Percentiles rank a stretch among this genome's conserved stretches.
These are phyloP conservation scores for Mycetomoellerius zeteki DNA, from an alignment of 1,140 invertebrate species.

Conservation along the genomic window DNA sequence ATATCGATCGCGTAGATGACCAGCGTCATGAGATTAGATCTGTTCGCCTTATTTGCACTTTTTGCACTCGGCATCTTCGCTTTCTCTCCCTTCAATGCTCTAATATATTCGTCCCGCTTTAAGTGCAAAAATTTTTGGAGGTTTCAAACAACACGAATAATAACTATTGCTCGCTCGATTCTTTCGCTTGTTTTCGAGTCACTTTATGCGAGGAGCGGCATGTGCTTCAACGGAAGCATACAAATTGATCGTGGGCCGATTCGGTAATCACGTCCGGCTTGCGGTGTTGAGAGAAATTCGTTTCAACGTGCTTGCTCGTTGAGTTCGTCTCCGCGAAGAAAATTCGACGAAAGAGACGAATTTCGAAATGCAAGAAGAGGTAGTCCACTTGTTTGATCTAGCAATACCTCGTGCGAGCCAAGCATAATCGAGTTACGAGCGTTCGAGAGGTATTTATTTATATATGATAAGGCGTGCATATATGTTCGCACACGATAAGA, in stretches of 20 bases:
- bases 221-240: background rate
- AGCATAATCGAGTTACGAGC: background rate
- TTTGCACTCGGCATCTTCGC: too few species aligned
- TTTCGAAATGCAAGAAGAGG: background rate
- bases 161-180: background rate
- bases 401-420: background rate
- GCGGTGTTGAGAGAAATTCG: background rate
- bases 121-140: too few species aligned
- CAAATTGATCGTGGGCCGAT: background rate
- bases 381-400: slow-evolving; percentile 3
- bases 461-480: slow-evolving; percentile 4
- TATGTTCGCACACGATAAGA: slow-evolving; percentile 11
- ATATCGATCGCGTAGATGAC: background rate
- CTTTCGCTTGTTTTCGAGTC: background rate
- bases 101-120: too few species aligned
- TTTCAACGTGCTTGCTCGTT: background rate
- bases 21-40: too few species aligned
- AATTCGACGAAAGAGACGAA: background rate
- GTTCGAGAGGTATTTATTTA: slow-evolving; percentile 28
- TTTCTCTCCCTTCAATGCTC: too few species aligned
- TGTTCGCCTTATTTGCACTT: too few species aligned
- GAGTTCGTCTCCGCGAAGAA: background rate
- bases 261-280: background rate
- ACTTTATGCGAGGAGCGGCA: background rate
- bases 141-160: too few species aligned